These are phyloP conservation scores for Capitella teleta DNA, from an alignment of 1,140 invertebrate species.

Conservation along the genomic window DNA sequence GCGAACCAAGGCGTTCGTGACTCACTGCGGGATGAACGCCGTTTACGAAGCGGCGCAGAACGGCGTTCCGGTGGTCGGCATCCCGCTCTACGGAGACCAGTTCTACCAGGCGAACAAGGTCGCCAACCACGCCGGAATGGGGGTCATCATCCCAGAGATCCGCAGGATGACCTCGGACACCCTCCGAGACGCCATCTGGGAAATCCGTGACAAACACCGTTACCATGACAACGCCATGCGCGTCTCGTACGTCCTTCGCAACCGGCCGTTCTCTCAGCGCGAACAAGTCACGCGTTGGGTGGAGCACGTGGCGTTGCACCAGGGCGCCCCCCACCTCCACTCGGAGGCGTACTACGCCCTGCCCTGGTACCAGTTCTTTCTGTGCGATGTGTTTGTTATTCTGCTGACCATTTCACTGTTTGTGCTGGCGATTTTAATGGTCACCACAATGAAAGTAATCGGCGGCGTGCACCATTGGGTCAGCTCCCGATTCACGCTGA, in stretches of 20 bases:
- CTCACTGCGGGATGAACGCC: conserved; percentile 8
- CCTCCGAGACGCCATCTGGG: conserved; percentile 4
- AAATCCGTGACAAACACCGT: neutral
- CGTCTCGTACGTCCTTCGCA: neutral
- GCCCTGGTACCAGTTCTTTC: neutral
- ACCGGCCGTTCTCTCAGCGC: neutral
- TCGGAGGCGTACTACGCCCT: neutral
- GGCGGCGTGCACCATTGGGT: too few species aligned
- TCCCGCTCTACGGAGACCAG: conserved; percentile 9
- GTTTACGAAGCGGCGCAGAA: conserved; percentile 4
- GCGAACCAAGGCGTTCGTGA: conserved; percentile 35
- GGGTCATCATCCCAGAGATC: neutral
- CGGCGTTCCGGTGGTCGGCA: conserved; percentile 5
- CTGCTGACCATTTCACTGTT: too few species aligned
- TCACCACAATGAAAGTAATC: too few species aligned
- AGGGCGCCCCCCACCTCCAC: conserved; percentile 1
- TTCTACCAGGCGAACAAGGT: conserved; percentile 5
- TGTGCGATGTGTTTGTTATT: neutral
- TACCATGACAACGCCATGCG: neutral
- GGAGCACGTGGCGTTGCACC: neutral
- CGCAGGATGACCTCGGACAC: conserved; percentile 3
- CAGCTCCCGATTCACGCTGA: too few species aligned
- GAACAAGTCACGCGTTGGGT: neutral
- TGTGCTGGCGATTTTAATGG: too few species aligned
- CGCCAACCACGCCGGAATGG: neutral